Evolutionary conservation across 1,140 invertebrate species (phyloP), one percentile per base, ranked within the genome.

Genomic region (Pseudomyrmex cubaensis): DNA sequence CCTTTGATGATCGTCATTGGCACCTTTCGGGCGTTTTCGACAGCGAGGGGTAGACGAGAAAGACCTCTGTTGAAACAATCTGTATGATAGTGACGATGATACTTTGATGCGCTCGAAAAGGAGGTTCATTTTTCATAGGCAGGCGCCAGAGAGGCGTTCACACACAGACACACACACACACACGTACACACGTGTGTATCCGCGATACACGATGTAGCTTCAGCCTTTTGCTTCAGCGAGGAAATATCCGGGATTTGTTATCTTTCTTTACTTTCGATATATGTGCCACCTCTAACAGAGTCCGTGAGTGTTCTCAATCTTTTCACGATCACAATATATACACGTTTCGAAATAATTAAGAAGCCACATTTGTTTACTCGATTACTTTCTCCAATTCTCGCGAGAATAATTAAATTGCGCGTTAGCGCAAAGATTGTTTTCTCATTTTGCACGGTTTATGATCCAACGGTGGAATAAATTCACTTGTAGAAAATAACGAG

Each of bases 121-220:
- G 90, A 91, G 90, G 84, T 91, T 93, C 91, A 93, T 92, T 93
- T 93, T 93, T 93, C 92, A 92, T 88, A 90, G 83, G 73, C 88
- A 92, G 92, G 92, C 92, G 92, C 93, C 93, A 91, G 86, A 89
- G 83, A 90, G 91, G 89, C 93, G 91, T 90, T 92, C 87, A 88
- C 90, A 84, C 85, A 84, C 90, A 84, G 83, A 82, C 74, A 69
- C 83, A 54, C 22, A 57, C 67, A 52, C 63, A 62, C 86, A 70
- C 66, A 59, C 63, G 67, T 35, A 82, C 82, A 48, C 44, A 59
- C 4, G 25, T n/a, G 13, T n/a, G 35, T 20, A 63, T 20, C 22
- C 25, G n/a, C 66, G 48, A 35, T 46, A 64, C 66, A 48, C 35
- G 1, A 48, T 10, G 22, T 44, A 10, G 7, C 73, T n/a, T 69